Conservation (phyloP, 2,888 invertebrate genomes). For the Nowickia ferox region DNA sequence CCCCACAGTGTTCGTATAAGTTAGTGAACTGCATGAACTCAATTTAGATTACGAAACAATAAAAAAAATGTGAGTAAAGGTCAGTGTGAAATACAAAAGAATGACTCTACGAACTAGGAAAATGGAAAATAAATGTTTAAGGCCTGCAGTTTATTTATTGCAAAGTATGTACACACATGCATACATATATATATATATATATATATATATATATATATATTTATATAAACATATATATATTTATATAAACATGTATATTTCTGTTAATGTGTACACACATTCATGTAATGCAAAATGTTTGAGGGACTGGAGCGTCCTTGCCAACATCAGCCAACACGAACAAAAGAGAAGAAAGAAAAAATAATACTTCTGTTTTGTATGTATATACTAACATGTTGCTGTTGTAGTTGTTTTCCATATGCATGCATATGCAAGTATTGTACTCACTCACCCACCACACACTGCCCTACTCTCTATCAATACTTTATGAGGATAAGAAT, state of each 20-base stretch:
- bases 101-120: conserved; percentile 47
- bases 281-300: not conserved
- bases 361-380: conserved; percentile 33
- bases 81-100: conserved; percentile 60
- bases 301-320: conserved; percentile 18
- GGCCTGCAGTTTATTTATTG: conserved; percentile 73
- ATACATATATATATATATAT: not conserved
- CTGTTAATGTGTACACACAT: not conserved
- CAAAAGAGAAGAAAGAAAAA: conserved; percentile 12
- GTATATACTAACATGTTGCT: conserved; percentile 26
- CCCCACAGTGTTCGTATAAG: conserved; percentile 8
- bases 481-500: not conserved
- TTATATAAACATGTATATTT: no score
- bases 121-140: conserved; percentile 64
- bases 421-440: not conserved
- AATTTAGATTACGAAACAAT: conserved; percentile 46
- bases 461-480: not conserved
- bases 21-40: conserved; percentile 61
- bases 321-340: conserved; percentile 21
- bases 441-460: not conserved
- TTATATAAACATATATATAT: no score
- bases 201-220: no score
- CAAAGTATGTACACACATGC: conserved; percentile 26
- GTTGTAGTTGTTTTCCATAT: conserved; percentile 25
- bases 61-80: conserved; percentile 51